Base-by-base conservation (phyloP, 2,113 vertebrate genomes). In the Nycticorax nycticorax region DNA sequence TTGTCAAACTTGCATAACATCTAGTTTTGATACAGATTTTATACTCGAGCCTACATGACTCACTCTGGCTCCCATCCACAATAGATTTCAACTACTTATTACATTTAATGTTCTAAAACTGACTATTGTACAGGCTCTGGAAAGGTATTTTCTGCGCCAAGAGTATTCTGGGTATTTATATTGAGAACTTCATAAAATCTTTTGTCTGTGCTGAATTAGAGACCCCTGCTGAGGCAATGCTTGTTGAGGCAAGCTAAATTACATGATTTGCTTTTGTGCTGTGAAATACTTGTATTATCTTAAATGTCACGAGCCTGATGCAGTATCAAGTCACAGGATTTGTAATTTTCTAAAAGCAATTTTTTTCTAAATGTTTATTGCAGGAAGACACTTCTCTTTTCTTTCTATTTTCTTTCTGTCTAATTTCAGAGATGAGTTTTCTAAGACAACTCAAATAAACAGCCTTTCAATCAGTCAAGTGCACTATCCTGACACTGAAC, bases 201-300 rank as follows among this genome's bases (percentile, higher is more conserved):
- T 97, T 98, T 97, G 98, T 98, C 97, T 97, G 96, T 62, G 93
- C 78, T 97, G 96, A 97, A 97, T 97, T 95, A 97, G 95, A 96
- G 94, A 88, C 97, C 96, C 98, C 97, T 15, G 97, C 97, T 97
- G 97, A 92, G 98, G 85, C 95, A 97, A 93, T 57, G 97, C 96
- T 98, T 97, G 97, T 97, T 97, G 97, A 98, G 93, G 97, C 96
- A 97, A 97, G 96, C 94, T 98, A 97, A 97, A 98, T 98, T 97
- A 97, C 97, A 98, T 96, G 96, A 98, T 97, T 98, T 98, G 96
- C 98, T 95, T 98, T 98, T 98, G 96, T 98, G 96, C 97, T 97
- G 96, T 89, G 94, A 97, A 98, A 98, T 97, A 98, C 96, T 96
- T 96, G 96, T 96, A 97, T 98, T 98, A 97, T 97, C 96, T 97